Conservation (phyloP, 2,888 invertebrate genomes). For the Ligdia adustata region DNA sequence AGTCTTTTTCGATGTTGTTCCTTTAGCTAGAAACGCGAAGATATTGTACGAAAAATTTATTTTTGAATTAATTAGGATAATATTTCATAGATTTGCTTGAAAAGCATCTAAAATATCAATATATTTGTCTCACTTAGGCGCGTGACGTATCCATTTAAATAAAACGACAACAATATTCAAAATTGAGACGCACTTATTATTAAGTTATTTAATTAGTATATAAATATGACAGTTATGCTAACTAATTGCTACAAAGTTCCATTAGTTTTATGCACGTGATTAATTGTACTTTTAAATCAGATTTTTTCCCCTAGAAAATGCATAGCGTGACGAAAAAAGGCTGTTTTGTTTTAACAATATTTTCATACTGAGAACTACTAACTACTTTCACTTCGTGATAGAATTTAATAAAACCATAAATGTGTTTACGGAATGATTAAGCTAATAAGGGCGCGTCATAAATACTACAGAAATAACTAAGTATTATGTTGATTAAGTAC, state of each 20-base stretch:
- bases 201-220: too few relatives aligned
- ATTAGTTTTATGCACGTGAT: too few relatives aligned
- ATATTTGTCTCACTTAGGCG: not conserved
- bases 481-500: too few relatives aligned
- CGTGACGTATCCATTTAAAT: not conserved
- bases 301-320: not conserved
- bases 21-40: not conserved
- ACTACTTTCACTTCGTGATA: slow-evolving; percentile 1
- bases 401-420: slow-evolving; percentile 2
- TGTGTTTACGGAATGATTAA: not conserved
- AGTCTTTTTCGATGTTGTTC: too few relatives aligned
- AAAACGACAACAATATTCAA: too few relatives aligned
- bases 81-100: too few relatives aligned
- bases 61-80: too few relatives aligned
- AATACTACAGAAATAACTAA: too few relatives aligned
- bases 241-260: too few relatives aligned
- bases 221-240: too few relatives aligned
- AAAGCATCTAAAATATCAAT: not conserved
- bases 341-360: not conserved
- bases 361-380: not conserved
- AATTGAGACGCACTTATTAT: too few relatives aligned
- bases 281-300: not conserved
- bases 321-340: slow-evolving; percentile 3
- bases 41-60: too few relatives aligned
- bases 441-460: slow-evolving; percentile 2